phyloP scores from a whole-genome alignment of 2,113 vertebrate species.

The Mixornis gularis region DNA sequence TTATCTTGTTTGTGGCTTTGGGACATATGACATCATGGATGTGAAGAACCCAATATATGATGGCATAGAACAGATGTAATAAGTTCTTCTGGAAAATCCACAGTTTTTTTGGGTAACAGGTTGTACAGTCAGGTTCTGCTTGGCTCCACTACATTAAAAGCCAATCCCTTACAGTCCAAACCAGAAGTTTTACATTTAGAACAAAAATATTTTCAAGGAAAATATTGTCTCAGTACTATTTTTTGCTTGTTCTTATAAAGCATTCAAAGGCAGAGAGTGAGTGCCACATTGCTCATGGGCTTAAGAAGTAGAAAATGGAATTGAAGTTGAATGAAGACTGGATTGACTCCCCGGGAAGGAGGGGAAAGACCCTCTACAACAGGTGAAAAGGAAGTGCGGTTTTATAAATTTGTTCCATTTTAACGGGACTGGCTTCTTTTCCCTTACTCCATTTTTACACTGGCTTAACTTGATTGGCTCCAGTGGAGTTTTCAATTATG shows the following conservation, averaged over 20 bases:
- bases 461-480: constrained; percentile 60
- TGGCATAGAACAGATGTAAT: neutral
- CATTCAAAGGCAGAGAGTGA: neutral
- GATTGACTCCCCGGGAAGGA: neutral
- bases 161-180: neutral
- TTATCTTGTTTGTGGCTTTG: neutral
- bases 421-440: constrained; percentile 21
- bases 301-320: neutral
- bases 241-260: neutral
- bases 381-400: constrained; percentile 56
- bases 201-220: neutral
- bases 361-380: neutral
- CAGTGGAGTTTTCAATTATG: constrained; percentile 60
- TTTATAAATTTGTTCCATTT: constrained; percentile 53
- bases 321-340: neutral
- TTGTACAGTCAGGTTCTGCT: neutral
- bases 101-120: neutral
- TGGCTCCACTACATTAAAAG: neutral
- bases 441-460: constrained; percentile 37
- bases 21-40: neutral
- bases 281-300: neutral
- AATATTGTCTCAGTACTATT: neutral
- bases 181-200: neutral
- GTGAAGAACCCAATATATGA: neutral
- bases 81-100: neutral